A percentile compares a stretch with the other conserved stretches of the same genome.
phyloP scores from a whole-genome alignment of 2,888 invertebrate genomes.

The Labia minor region DNA sequence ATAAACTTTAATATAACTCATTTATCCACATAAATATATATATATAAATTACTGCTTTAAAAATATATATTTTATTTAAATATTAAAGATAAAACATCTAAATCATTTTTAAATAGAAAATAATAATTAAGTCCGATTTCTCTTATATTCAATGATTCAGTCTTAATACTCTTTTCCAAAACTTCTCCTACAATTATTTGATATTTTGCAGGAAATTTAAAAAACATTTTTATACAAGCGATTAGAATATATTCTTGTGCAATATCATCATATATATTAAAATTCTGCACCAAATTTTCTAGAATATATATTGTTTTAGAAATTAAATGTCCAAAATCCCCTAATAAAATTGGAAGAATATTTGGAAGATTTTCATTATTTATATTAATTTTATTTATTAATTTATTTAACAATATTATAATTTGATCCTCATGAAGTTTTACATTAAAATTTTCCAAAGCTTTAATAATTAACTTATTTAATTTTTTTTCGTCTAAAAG shows the following conservation, averaged over 20 bases:
- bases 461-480: not conserved
- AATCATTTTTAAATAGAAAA: conserved; percentile 17
- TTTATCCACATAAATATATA: no score
- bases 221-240: conserved; percentile 24
- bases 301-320: conserved; percentile 15
- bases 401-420: not conserved
- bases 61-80: not conserved
- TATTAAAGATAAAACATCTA: conserved; percentile 17
- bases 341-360: conserved; percentile 8
- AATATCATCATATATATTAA: conserved; percentile 21
- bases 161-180: conserved; percentile 23
- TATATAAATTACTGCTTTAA: not conserved
- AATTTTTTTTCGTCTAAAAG: not conserved
- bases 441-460: not conserved
- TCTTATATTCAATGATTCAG: not conserved
- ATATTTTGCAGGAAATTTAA: conserved; percentile 23
- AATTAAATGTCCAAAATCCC: conserved; percentile 17
- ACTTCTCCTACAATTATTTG: conserved; percentile 25
- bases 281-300: conserved; percentile 21
- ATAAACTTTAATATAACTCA: no score
- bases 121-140: conserved; percentile 21
- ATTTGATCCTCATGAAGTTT: not conserved
- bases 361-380: not conserved
- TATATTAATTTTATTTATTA: not conserved
- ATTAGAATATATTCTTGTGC: conserved; percentile 22